Percentiles rank a stretch among this genome's conserved stretches.
Conservation (phyloP, 2,113 vertebrate genomes). For the Seriola rivoliana region DNA sequence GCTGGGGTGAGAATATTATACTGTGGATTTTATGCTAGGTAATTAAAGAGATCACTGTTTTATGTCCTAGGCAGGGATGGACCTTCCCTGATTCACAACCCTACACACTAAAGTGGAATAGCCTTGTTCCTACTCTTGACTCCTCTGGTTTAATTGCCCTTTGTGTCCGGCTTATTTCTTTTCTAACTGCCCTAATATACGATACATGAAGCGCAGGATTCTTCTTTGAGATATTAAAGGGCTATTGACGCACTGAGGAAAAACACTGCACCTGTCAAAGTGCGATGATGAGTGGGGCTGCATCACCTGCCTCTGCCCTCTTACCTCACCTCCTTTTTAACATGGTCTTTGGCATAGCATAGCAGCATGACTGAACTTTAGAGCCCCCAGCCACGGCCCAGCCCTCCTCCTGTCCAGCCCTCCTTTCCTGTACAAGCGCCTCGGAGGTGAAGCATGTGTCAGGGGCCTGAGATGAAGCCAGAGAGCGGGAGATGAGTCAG, state of each 20-base stretch:
- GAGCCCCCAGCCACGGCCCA: slow-evolving; percentile 20
- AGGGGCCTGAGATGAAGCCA: slow-evolving; percentile 58
- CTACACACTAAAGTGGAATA: slow-evolving; percentile 64
- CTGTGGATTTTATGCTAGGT: slow-evolving; percentile 77
- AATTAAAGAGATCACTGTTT: slow-evolving; percentile 81
- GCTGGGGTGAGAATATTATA: slow-evolving; percentile 72
- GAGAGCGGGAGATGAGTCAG: slow-evolving; percentile 79
- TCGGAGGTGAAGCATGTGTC: slow-evolving; percentile 72
- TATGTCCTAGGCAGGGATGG: slow-evolving; percentile 74
- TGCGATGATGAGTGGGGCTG: slow-evolving; percentile 52
- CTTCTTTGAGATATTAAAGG: slow-evolving; percentile 47
- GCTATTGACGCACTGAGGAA: slow-evolving; percentile 51
- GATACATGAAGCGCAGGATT: slow-evolving; percentile 33
- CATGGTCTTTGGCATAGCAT: slow-evolving; percentile 21
- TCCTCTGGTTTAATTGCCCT: slow-evolving; percentile 69
- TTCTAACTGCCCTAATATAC: slow-evolving; percentile 53
- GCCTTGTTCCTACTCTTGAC: slow-evolving; percentile 62
- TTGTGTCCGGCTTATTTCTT: slow-evolving; percentile 62
- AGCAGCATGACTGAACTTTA: slow-evolving; percentile 41
- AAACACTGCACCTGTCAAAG: slow-evolving; percentile 57
- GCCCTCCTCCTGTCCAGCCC: slow-evolving; percentile 31
- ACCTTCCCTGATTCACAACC: slow-evolving; percentile 74
- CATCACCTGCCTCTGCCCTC: slow-evolving; percentile 56
- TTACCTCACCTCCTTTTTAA: slow-evolving; percentile 56
- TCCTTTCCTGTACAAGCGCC: slow-evolving; percentile 31